Percentiles rank a stretch among this genome's conserved stretches.
These are phyloP conservation scores for Ctenoplectra terminalis DNA, from an alignment of 1,140 invertebrate species.

Conservation along the genomic window DNA sequence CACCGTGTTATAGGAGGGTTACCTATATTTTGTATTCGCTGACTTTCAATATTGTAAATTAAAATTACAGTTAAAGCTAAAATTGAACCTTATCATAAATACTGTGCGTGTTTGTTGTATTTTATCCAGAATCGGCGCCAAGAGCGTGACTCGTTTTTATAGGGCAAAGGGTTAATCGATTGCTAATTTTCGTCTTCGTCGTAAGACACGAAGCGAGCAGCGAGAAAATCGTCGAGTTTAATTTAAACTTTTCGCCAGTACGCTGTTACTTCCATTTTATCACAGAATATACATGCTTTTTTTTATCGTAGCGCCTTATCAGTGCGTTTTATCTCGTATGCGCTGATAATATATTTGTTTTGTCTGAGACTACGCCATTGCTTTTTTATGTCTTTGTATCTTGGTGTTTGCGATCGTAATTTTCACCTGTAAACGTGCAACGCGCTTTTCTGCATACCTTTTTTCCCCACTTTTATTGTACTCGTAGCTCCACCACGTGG, in stretches of 20 bases:
- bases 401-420: background rate
- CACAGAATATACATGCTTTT: slow-evolving; percentile 42
- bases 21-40: too few relatives aligned
- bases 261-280: slow-evolving; percentile 50
- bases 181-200: too few relatives aligned
- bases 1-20: too few relatives aligned
- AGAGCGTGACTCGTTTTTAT: too few relatives aligned
- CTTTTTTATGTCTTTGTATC: slow-evolving; percentile 23
- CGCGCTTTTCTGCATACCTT: background rate
- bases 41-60: too few relatives aligned
- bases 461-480: background rate
- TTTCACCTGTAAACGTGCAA: background rate
- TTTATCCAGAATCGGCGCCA: too few relatives aligned
- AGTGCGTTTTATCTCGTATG: slow-evolving; percentile 52
- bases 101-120: too few relatives aligned
- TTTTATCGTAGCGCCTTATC: slow-evolving; percentile 54
- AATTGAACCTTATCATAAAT: too few relatives aligned
- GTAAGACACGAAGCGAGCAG: too few relatives aligned
- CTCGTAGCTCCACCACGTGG: too few relatives aligned
- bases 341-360: slow-evolving; percentile 62
- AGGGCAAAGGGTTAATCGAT: too few relatives aligned
- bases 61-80: too few relatives aligned
- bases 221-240: background rate
- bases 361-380: slow-evolving; percentile 55
- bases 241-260: slow-evolving; percentile 9